Evolutionary conservation across 2,888 invertebrate genomes (phyloP).

Genomic region (Mesoligia furuncula): DNA sequence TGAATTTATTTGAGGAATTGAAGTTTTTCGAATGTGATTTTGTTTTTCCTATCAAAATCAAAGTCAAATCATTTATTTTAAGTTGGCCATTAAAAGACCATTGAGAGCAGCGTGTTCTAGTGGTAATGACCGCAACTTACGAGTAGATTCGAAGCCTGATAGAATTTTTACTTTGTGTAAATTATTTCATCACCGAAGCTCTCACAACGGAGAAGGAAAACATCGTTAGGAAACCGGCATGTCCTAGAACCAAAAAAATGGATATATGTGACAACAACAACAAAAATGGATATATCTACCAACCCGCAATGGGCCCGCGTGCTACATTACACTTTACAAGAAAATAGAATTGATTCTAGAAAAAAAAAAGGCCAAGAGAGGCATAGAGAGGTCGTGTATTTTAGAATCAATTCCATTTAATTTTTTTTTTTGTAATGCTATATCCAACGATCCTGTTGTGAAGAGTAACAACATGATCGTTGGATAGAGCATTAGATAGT

Average conservation of each 20-base stretch:
- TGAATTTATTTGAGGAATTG: neutral
- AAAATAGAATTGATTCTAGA: neutral
- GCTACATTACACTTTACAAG: neutral
- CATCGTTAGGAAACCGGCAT: neutral
- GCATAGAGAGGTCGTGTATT: too few relatives aligned
- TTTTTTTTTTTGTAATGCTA: too few relatives aligned
- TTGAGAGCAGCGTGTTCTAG: too few relatives aligned
- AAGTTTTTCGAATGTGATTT: neutral
- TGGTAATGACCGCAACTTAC: neutral
- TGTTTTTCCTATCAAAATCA: neutral
- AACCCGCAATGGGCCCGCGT: too few relatives aligned
- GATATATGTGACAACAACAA: neutral
- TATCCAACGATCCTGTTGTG: too few relatives aligned
- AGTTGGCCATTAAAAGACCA: neutral
- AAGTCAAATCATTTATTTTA: neutral
- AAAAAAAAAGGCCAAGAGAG: too few relatives aligned
- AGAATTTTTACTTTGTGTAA: neutral
- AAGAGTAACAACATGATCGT: too few relatives aligned
- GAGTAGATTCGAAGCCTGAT: neutral
- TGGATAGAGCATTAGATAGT: too few relatives aligned
- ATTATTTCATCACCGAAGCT: neutral
- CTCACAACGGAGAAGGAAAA: neutral
- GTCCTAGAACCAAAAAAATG: neutral
- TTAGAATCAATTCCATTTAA: too few relatives aligned
- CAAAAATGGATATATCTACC: too few relatives aligned